Evolutionary conservation across 2,797 vertebrate genomes (phyloP).

Genomic region (Halcyon badia): DNA sequence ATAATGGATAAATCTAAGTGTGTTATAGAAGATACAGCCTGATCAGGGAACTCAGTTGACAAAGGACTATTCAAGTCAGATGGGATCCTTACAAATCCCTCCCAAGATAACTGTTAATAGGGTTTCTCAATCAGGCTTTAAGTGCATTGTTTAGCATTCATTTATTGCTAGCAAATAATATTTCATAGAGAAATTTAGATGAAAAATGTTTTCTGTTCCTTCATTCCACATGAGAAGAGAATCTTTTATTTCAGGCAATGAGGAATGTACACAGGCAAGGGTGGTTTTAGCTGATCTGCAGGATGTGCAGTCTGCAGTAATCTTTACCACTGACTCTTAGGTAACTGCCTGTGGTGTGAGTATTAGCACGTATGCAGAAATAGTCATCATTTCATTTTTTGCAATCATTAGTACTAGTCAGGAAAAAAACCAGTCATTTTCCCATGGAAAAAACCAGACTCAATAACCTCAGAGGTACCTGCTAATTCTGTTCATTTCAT

Average conservation of each 20-base stretch:
- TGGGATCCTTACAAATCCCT: not conserved
- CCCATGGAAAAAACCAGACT: not conserved
- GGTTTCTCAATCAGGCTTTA: not conserved
- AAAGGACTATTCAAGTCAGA: not conserved
- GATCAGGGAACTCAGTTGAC: not conserved
- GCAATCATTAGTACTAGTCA: not conserved
- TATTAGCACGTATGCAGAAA: not conserved
- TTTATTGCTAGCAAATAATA: not conserved
- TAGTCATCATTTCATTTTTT: not conserved
- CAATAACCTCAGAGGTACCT: not conserved
- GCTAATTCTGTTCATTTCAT: not conserved
- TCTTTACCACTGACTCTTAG: not conserved
- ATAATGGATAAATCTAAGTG: not conserved
- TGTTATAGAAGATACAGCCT: not conserved
- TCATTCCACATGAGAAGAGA: not conserved
- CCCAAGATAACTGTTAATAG: not conserved
- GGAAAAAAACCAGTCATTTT: not conserved
- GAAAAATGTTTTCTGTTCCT: not conserved
- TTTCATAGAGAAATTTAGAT: not conserved
- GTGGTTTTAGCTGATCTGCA: not conserved
- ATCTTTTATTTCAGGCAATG: not conserved
- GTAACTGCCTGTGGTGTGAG: not conserved
- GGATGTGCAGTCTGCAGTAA: not conserved
- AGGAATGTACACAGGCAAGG: not conserved
- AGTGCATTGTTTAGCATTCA: not conserved